These are phyloP conservation scores for Pseudeuparius sepicola DNA, from an alignment of 2,888 invertebrate genomes.

Conservation along the genomic window DNA sequence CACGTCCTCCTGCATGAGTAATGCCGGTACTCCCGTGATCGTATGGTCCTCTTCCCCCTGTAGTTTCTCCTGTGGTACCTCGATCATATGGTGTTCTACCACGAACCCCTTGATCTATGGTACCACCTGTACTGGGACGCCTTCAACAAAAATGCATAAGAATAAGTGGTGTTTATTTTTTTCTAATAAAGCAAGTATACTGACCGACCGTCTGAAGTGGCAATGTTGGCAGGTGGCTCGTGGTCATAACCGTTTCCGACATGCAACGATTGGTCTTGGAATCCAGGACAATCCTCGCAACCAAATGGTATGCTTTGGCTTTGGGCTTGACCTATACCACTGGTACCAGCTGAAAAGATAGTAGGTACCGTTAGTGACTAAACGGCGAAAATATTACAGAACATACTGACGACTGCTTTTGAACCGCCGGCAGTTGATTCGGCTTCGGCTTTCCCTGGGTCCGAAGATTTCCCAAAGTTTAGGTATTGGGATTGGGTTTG, in stretches of 20 bases:
- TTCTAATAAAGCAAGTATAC: too few species aligned
- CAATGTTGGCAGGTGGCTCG: too few species aligned
- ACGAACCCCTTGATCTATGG: not conserved
- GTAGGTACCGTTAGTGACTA: not conserved
- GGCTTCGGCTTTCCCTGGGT: conserved; percentile 70
- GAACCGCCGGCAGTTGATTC: conserved; percentile 64
- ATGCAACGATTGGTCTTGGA: conserved; percentile 28
- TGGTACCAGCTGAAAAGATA: conserved; percentile 55
- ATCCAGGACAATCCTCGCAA: conserved; percentile 52
- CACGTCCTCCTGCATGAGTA: conserved; percentile 3
- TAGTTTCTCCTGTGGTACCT: not conserved
- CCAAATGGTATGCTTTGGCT: conserved; percentile 66
- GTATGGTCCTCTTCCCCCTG: too few species aligned
- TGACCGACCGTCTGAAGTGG: too few species aligned
- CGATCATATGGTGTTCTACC: conserved; percentile 1
- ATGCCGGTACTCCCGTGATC: too few species aligned
- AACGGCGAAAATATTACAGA: conserved; percentile 14
- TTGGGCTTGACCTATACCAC: conserved; percentile 83
- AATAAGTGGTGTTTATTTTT: too few species aligned
- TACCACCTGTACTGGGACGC: not conserved
- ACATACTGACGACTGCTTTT: conserved; percentile 63
- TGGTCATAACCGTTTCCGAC: too few species aligned
- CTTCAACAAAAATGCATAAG: too few species aligned
- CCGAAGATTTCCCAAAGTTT: conserved; percentile 49
- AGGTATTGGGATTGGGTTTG: conserved; percentile 81